Evolutionary conservation across 1,140 invertebrate genomes (phyloP).

Genomic region (Cherax quadricarinatus): DNA sequence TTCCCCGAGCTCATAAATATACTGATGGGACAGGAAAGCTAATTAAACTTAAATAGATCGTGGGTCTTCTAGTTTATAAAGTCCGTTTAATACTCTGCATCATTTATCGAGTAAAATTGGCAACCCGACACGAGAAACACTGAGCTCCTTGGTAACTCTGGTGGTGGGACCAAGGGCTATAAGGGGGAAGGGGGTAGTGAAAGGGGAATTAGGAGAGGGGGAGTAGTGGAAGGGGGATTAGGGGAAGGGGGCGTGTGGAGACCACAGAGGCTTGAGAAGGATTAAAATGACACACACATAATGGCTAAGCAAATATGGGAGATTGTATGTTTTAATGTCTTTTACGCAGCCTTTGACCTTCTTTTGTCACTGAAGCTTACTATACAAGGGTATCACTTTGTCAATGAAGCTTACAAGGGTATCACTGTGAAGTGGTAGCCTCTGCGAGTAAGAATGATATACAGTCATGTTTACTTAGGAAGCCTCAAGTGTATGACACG

Average conservation of each 20-base stretch:
- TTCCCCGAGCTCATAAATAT: too few species aligned
- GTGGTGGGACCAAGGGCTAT: not conserved
- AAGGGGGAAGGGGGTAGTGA: not conserved
- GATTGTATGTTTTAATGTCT: conserved; percentile 26
- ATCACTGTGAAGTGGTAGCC: not conserved
- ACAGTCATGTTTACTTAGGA: not conserved
- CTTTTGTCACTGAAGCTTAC: not conserved
- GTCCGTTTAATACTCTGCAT: not conserved
- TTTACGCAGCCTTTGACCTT: conserved; percentile 30
- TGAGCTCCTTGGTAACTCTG: conserved; percentile 27
- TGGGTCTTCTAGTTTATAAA: not conserved
- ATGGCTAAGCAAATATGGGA: conserved; percentile 45
- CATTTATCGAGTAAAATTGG: not conserved
- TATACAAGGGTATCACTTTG: not conserved
- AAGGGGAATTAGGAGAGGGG: too few species aligned
- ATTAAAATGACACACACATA: conserved; percentile 56
- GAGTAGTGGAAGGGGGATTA: too few species aligned
- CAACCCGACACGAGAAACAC: not conserved
- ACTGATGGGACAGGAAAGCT: too few species aligned
- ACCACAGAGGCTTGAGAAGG: conserved; percentile 24
- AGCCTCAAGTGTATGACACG: not conserved
- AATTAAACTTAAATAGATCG: too few species aligned
- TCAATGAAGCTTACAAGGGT: not conserved
- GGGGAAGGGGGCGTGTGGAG: not conserved
- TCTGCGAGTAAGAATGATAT: not conserved